Conservation (phyloP, 2,888 invertebrate genomes). For the Calliphora vomitoria region DNA sequence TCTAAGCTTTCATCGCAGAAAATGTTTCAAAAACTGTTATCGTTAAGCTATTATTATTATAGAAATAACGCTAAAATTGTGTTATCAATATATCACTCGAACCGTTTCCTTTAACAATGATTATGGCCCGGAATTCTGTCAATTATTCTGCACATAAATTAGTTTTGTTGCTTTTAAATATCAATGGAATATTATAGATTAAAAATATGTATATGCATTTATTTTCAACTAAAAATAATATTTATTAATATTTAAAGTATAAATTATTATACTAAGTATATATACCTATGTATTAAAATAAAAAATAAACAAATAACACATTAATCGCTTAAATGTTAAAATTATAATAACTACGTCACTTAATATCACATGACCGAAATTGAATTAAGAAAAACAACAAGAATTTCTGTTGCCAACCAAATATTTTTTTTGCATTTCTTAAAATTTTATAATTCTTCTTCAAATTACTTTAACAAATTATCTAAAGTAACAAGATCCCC, state of each 20-base stretch:
- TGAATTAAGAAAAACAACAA: neutral
- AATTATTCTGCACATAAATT: neutral
- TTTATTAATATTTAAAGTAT: neutral
- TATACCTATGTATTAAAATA: too few relatives aligned
- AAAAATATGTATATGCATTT: too few relatives aligned
- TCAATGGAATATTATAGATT: neutral
- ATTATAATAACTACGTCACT: neutral
- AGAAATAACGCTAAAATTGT: too few relatives aligned
- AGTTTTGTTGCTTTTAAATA: too few relatives aligned
- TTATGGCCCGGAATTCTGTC: neutral
- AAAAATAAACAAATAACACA: neutral
- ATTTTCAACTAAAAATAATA: neutral
- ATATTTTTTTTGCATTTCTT: too few relatives aligned
- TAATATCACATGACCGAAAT: neutral
- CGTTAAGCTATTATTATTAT: too few relatives aligned
- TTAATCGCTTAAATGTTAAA: neutral
- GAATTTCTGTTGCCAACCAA: neutral
- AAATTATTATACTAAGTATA: neutral
- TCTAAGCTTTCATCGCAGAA: neutral
- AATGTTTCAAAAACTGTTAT: too few relatives aligned
- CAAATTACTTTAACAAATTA: neutral
- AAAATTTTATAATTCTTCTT: neutral
- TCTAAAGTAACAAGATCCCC: neutral
- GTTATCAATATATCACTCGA: neutral
- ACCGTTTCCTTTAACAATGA: neutral